phyloP scores from a whole-genome alignment of 2,797 vertebrate genomes.

The Takifugu rubripes region DNA sequence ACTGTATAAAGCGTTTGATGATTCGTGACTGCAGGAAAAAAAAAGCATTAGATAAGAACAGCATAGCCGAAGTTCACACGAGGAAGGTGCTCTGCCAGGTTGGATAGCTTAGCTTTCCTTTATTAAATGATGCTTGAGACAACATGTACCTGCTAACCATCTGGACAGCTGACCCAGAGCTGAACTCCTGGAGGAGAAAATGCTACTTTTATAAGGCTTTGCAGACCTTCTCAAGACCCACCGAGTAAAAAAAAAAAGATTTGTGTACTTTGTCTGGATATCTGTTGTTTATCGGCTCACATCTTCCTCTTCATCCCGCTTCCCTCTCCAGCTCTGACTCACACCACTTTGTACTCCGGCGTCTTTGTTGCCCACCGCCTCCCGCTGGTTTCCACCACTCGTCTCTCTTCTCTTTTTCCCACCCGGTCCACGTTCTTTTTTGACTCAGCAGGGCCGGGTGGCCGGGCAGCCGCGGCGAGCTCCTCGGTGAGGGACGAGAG shows the following conservation, averaged over 20 bases:
- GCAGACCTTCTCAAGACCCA: background rate
- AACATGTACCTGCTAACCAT: too few relatives aligned
- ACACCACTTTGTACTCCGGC: conserved; percentile 1
- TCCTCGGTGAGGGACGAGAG: conserved; percentile 21
- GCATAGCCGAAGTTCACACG: too few relatives aligned
- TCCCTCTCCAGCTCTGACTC: background rate
- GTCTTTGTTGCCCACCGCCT: conserved; percentile 7
- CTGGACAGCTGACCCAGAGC: too few relatives aligned
- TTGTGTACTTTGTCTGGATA: background rate
- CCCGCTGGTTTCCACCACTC: background rate
- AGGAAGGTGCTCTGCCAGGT: too few relatives aligned
- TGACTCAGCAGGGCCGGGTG: conserved; percentile 26
- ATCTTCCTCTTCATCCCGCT: conserved; percentile 2
- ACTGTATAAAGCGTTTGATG: too few relatives aligned
- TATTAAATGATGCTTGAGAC: too few relatives aligned
- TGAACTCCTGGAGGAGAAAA: too few relatives aligned
- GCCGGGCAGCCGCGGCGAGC: conserved; percentile 36
- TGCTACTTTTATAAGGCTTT: too few relatives aligned
- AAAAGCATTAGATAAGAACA: too few relatives aligned
- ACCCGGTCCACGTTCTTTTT: conserved; percentile 11
- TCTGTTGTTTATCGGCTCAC: conserved; percentile 15
- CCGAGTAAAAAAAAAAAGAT: background rate
- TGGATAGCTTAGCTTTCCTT: too few relatives aligned
- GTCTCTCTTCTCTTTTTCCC: conserved; percentile 8
- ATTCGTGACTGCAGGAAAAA: too few relatives aligned